phyloP scores from a whole-genome alignment of 2,113 vertebrate species.

The Myodes glareolus region DNA sequence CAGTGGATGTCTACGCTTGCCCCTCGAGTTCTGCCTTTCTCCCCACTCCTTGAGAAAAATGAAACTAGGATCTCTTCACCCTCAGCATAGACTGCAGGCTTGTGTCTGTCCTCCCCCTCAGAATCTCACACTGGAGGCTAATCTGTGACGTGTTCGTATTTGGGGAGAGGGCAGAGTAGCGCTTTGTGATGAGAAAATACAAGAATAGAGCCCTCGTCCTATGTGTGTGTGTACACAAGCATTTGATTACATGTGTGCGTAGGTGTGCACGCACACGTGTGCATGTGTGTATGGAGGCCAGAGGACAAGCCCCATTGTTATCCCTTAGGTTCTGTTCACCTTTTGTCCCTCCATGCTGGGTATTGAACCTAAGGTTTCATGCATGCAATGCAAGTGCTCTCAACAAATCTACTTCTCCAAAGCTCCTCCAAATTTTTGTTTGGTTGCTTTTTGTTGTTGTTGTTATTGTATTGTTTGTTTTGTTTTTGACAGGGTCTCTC shows the following conservation, averaged over 20 bases:
- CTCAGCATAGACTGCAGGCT: background rate
- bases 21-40: background rate
- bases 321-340: background rate
- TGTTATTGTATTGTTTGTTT: too few species aligned
- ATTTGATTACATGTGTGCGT: background rate
- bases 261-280: background rate
- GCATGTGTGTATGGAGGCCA: background rate
- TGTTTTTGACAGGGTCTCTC: background rate
- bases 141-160: rapidly evolving
- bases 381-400: background rate
- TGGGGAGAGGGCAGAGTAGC: background rate
- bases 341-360: background rate
- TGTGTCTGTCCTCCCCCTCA: too few species aligned
- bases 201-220: too few species aligned
- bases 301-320: background rate
- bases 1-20: background rate
- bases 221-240: too few species aligned
- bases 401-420: background rate
- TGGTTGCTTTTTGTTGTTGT: background rate
- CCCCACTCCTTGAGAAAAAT: background rate
- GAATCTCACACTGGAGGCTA: too few species aligned
- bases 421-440: background rate
- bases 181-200: too few species aligned
- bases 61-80: background rate
- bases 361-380: background rate